phyloP scores from a whole-genome alignment of 1,140 invertebrate genomes.

The Campoletis sonorensis region DNA sequence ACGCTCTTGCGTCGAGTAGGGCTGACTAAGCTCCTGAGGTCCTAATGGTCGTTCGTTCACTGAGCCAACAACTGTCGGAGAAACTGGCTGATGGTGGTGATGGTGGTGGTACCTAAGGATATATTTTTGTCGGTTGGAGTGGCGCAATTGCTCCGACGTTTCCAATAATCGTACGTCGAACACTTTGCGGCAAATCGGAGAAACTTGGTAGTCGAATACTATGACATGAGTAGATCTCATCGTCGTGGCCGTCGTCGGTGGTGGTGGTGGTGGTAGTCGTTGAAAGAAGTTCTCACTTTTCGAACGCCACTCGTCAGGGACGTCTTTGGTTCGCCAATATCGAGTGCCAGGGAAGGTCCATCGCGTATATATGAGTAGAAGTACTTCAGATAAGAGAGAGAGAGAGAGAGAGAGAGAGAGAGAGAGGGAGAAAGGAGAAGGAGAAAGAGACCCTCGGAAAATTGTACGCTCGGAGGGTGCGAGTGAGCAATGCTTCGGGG shows the following conservation, averaged over 20 bases:
- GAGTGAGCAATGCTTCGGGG: background rate
- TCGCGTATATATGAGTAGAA: slow-evolving; percentile 5
- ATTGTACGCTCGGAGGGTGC: background rate
- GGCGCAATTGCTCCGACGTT: slow-evolving; percentile 11
- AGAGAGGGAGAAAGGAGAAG: too few species aligned
- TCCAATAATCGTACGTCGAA: slow-evolving; percentile 55
- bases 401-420: background rate
- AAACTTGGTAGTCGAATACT: slow-evolving; percentile 17
- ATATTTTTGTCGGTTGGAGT: slow-evolving; percentile 19
- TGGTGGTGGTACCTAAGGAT: slow-evolving; percentile 8
- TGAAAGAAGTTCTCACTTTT: background rate
- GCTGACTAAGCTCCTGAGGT: slow-evolving; percentile 65
- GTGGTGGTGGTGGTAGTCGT: background rate
- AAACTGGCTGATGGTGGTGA: slow-evolving; percentile 16
- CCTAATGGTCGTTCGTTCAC: slow-evolving; percentile 63
- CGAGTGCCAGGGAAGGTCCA: slow-evolving; percentile 1
- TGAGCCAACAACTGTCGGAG: slow-evolving; percentile 50
- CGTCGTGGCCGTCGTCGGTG: background rate
- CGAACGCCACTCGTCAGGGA: background rate
- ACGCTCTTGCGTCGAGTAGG: slow-evolving; percentile 51
- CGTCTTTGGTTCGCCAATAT: slow-evolving; percentile 18
- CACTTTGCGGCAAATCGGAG: slow-evolving; percentile 48
- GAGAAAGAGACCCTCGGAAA: background rate
- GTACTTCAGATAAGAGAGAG: background rate
- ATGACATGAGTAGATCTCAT: background rate